Evolutionary conservation across 1,140 invertebrate genomes (phyloP).

Genomic region (Bombus cullumanus): DNA sequence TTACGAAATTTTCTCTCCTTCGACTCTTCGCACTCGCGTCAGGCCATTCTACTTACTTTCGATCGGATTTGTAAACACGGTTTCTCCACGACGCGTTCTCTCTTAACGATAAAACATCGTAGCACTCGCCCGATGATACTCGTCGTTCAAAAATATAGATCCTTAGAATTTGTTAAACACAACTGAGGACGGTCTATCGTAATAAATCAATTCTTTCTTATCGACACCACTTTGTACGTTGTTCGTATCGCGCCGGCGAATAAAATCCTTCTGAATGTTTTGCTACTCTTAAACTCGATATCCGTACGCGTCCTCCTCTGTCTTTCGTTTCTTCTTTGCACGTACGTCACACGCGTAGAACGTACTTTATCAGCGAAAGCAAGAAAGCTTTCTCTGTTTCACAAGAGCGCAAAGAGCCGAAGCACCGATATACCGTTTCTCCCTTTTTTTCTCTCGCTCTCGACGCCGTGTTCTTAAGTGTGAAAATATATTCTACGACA

Average conservation of each 20-base stretch:
- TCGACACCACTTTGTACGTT: constrained; percentile 22
- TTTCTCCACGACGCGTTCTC: neutral
- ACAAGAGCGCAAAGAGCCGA: constrained; percentile 41
- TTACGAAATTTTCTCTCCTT: constrained; percentile 9
- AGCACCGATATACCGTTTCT: constrained; percentile 12
- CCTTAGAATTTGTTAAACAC: constrained; percentile 29
- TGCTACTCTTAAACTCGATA: neutral
- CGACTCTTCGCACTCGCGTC: constrained; percentile 41
- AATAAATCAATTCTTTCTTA: constrained; percentile 38
- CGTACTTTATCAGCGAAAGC: neutral
- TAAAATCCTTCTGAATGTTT: neutral
- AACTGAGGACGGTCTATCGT: constrained; percentile 46
- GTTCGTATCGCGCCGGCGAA: constrained; percentile 9
- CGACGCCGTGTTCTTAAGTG: constrained; percentile 34
- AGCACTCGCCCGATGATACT: neutral
- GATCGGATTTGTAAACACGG: neutral
- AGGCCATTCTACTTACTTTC: neutral
- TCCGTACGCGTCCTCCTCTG: neutral
- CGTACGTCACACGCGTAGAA: neutral
- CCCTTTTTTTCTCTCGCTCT: constrained; percentile 8
- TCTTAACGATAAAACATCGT: constrained; percentile 31
- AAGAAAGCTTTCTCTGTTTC: neutral
- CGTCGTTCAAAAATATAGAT: constrained; percentile 34
- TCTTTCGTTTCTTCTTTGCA: neutral
- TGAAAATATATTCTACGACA: constrained; percentile 54